Evolutionary conservation across 2,113 vertebrate genomes (phyloP).

Genomic region (Vicugna pacos): DNA sequence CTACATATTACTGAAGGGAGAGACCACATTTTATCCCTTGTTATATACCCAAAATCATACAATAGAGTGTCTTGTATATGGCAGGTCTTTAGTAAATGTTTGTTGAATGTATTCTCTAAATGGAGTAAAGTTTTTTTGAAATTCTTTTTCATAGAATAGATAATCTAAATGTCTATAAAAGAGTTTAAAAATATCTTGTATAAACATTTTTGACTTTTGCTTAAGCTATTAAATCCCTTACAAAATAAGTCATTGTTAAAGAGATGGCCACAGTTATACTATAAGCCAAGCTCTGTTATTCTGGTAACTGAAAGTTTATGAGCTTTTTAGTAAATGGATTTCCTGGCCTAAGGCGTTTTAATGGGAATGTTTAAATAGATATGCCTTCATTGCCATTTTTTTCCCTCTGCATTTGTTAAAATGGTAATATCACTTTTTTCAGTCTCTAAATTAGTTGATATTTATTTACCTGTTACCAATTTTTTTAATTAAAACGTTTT

Average conservation of each 20-base stretch:
- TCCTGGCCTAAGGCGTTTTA: not conserved
- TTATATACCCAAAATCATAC: not conserved
- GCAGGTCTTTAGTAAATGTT: not conserved
- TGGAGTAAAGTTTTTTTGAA: not conserved
- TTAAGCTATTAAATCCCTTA: not conserved
- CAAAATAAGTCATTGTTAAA: slow-evolving; percentile 4
- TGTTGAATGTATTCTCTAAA: slow-evolving; percentile 7
- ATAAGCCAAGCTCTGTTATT: not conserved
- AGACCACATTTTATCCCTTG: not conserved
- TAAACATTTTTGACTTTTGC: slow-evolving; percentile 20
- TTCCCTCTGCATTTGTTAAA: not conserved
- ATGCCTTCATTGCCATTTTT: not conserved
- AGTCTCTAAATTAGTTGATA: not conserved
- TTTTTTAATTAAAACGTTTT: too few relatives aligned
- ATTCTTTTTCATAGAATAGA: slow-evolving; percentile 15
- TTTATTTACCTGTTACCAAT: slow-evolving; percentile 15
- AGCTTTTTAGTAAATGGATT: not conserved
- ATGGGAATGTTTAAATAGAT: slow-evolving; percentile 23
- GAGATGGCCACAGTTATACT: not conserved
- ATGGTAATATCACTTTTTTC: slow-evolving; percentile 3
- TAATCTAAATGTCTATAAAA: not conserved
- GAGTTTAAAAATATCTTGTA: slow-evolving; percentile 16
- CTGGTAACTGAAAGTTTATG: slow-evolving; percentile 42
- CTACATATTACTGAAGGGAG: not conserved
- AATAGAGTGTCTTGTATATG: not conserved